Conservation (phyloP, 1,140 invertebrate genomes). For the Dinothrombium tinctorium region DNA sequence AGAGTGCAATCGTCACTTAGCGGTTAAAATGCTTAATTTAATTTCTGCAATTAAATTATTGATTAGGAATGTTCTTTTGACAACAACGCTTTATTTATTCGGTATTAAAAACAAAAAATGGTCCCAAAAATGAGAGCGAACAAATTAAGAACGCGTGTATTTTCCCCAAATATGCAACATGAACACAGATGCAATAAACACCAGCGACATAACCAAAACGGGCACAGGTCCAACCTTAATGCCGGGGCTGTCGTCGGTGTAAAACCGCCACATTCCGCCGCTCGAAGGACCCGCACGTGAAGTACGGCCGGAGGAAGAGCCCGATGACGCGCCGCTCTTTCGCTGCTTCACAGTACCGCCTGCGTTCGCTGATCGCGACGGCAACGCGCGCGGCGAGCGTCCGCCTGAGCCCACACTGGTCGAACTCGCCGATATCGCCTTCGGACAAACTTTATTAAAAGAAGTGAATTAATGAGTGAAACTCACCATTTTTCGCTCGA, state of each 20-base stretch:
- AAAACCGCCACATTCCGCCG: slow-evolving; percentile 98
- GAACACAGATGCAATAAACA: slow-evolving; percentile 98
- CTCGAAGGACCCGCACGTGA: slow-evolving; percentile 54
- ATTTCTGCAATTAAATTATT: no score
- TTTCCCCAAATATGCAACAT: slow-evolving; percentile 99
- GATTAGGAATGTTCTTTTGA: no score
- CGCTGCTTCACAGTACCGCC: slow-evolving; percentile 51
- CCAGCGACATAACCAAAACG: slow-evolving; percentile 91
- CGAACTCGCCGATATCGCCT: slow-evolving; percentile 63
- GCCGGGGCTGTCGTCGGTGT: slow-evolving; percentile 97
- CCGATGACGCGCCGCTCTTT: slow-evolving; percentile 17
- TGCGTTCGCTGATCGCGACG: slow-evolving; percentile 32
- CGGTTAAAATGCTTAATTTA: no score
- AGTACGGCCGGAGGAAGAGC: slow-evolving; percentile 34
- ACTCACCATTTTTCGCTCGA: no score
- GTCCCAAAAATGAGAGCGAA: no score
- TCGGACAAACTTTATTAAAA: no score
- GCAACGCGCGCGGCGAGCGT: slow-evolving; percentile 46
- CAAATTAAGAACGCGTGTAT: slow-evolving; percentile 80
- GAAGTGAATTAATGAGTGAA: no score
- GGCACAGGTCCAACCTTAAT: slow-evolving; percentile 99
- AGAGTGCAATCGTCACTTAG: no score
- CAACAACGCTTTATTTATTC: no score
- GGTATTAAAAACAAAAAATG: no score
- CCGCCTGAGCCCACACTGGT: slow-evolving; percentile 61